Conservation (phyloP, 2,113 vertebrate genomes). For the Corynorhinus townsendii region DNA sequence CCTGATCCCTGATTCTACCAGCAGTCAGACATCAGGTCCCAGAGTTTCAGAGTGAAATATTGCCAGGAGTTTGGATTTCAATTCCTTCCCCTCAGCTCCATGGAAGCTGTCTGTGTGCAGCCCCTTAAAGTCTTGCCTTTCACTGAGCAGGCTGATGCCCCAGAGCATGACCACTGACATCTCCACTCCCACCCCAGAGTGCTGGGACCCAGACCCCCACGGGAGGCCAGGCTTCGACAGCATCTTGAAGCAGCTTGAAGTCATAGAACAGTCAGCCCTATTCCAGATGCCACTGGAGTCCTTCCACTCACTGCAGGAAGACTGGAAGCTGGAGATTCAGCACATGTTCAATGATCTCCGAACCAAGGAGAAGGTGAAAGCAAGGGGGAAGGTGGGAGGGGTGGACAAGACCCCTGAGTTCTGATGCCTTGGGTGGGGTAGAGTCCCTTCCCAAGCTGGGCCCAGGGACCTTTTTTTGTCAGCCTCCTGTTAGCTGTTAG, state of each 20-base stretch:
- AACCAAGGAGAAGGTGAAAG: slow-evolving; percentile 91
- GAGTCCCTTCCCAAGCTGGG: not conserved
- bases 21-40: not conserved
- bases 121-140: not conserved
- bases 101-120: not conserved
- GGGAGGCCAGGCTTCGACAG: slow-evolving; percentile 85
- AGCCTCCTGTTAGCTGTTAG: not conserved
- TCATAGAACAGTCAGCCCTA: slow-evolving; percentile 91
- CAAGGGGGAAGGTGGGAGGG: not conserved
- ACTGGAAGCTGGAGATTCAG: slow-evolving; percentile 93
- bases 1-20: no score
- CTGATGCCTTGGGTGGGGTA: not conserved
- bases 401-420: not conserved
- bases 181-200: slow-evolving; percentile 78
- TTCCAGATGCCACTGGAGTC: slow-evolving; percentile 95
- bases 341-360: slow-evolving; percentile 93
- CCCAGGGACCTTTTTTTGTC: not conserved
- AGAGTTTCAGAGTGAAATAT: not conserved
- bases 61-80: not conserved
- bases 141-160: not conserved
- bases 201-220: slow-evolving; percentile 90
- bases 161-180: not conserved
- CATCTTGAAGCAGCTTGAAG: slow-evolving; percentile 85
- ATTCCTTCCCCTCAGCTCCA: not conserved
- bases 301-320: slow-evolving; percentile 92